Base-by-base conservation (phyloP, 2,797 vertebrate species). In the Carcharodon carcharias region DNA sequence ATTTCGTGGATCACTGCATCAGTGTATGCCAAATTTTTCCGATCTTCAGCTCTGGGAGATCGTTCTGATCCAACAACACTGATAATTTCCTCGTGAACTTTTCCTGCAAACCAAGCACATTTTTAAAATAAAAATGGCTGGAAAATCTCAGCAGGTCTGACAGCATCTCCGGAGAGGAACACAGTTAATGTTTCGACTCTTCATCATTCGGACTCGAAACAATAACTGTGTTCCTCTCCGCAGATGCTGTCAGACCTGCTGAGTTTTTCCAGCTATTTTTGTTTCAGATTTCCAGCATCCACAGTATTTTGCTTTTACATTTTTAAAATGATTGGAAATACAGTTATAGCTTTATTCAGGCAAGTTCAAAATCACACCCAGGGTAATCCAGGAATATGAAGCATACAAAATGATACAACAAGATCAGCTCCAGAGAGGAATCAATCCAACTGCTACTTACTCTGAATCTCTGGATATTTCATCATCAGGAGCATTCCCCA, bases 401-500 rank as follows among this genome's bases (percentile, higher is more conserved):
- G 14, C 12, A 16, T 4, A 0, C 3, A 80, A 80, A 80, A 80
- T n/a, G 35, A 40, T 80, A 16, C 35, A 80, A n/a, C n/a, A n/a
- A 16, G 73, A 14, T 31, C 35, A 16, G 35, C 2, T 80, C 31
- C 35, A 40, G 35, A 40, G 3, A 4, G 14, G 77, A 71, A 35
- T 61, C 8, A 31, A 56, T 56, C 28, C 16, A 28, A 65, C 4
- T 16, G 40, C 31, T 45, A 3, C 98, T 98, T 97, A 98, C 98
- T 98, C 97, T 98, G 98, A 71, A 98, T 97, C 0, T 96, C 96
- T 0, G 97, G 98, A 96, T n/a, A n/a, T 18, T 63, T 92, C 28
- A 45, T 45, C 89, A 92, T 40, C 89, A 92, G 31, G 7, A 92
- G 97, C 40, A 98, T 96, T 0, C 97, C 97, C 98, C 98, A 98